phyloP scores from a whole-genome alignment of 2,888 invertebrate genomes.

The Agrotis puta region DNA sequence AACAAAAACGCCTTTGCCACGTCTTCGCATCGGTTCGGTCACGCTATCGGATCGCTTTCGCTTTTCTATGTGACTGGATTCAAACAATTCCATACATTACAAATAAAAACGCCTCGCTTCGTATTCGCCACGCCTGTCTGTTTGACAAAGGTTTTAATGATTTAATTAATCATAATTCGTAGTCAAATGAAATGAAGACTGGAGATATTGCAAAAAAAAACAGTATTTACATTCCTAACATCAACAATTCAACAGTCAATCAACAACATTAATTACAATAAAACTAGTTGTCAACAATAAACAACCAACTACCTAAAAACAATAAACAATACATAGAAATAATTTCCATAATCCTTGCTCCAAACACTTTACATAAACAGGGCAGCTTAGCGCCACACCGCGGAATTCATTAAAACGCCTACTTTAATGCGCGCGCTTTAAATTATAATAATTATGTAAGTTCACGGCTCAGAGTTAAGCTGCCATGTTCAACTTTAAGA shows the following conservation, averaged over 20 bases:
- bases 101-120: too few species aligned
- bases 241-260: background rate
- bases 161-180: too few species aligned
- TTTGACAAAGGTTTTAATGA: too few species aligned
- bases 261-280: background rate
- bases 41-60: too few species aligned
- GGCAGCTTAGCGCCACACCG: slow-evolving; percentile 70
- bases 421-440: slow-evolving; percentile 74
- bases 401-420: slow-evolving; percentile 78
- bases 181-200: too few species aligned
- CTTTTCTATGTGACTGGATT: too few species aligned
- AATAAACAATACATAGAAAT: slow-evolving; percentile 32
- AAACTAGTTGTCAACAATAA: background rate
- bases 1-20: too few species aligned
- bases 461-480: slow-evolving; percentile 53
- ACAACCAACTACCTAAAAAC: slow-evolving; percentile 10
- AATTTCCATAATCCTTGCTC: slow-evolving; percentile 36
- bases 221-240: too few species aligned
- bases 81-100: too few species aligned
- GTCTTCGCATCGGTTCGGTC: too few species aligned
- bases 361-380: slow-evolving; percentile 37
- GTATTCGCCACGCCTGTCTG: too few species aligned
- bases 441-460: slow-evolving; percentile 64
- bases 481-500: slow-evolving; percentile 30
- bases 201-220: too few species aligned